Percentiles rank a stretch among this genome's conserved stretches.
Conservation (phyloP, 2,797 vertebrate species). For the Lates japonicus region DNA sequence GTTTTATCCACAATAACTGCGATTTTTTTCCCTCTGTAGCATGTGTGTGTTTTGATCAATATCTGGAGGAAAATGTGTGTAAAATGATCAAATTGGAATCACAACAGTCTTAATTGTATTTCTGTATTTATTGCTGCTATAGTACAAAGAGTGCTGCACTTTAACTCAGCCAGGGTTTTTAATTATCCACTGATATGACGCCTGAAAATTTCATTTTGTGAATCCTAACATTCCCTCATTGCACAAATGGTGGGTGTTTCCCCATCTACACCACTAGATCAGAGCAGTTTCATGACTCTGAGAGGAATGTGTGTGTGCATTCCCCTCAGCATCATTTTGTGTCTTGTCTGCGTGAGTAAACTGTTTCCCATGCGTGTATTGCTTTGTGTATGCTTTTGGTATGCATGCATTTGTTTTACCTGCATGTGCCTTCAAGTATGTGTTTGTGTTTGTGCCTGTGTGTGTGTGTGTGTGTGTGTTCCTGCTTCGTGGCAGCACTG, state of each 20-base stretch:
- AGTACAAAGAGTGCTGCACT: conserved; percentile 17
- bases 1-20: conserved; percentile 62
- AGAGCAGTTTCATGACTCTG: conserved; percentile 68
- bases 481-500: conserved; percentile 38
- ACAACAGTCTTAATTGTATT: not conserved
- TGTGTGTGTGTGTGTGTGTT: conserved; percentile 13
- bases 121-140: not conserved
- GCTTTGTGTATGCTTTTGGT: conserved; percentile 37
- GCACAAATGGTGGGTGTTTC: conserved; percentile 77
- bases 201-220: conserved; percentile 9
- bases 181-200: conserved; percentile 32
- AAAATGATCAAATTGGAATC: conserved; percentile 20
- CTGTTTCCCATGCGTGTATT: conserved; percentile 44
- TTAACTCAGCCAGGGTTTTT: conserved; percentile 10
- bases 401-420: conserved; percentile 41
- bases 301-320: conserved; percentile 46
- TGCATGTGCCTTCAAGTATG: conserved; percentile 40
- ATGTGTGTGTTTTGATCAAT: conserved; percentile 38
- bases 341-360: conserved; percentile 58
- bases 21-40: not conserved
- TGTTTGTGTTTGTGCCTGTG: conserved; percentile 15
- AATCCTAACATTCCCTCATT: conserved; percentile 46
- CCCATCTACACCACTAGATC: conserved; percentile 69
- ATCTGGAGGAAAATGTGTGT: conserved; percentile 27
- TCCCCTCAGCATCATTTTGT: conserved; percentile 63